Base-by-base conservation (phyloP, 1,140 invertebrate genomes). In the Panonychus citri region DNA sequence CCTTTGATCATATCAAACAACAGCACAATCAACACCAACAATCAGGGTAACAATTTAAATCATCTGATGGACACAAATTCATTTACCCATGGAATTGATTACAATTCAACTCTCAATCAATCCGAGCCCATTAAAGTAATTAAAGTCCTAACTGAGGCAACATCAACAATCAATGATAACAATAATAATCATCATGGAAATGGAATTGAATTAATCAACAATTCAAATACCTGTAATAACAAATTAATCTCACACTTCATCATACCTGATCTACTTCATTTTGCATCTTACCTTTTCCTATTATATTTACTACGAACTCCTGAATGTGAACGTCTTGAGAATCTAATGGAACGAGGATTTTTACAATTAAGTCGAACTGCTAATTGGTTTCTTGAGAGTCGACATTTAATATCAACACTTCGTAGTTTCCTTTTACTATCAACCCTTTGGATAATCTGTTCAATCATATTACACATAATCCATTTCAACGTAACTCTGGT, bases 231-330 rank as follows among this genome's bases (percentile, higher is more conserved):
- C 10, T 59, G 58, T 34, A 19, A 21, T 3, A 53, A 50, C 13
- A 51, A 54, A 12, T 17, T 57, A 25, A 24, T 55, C 13, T 48
- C 53, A 4, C 21, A 60, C 25, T 62, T 57, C 39, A 5, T 62
- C 3, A 34, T 62, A n/a, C 61, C 61, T 10, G 52, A 43, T 49
- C 17, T 62, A 10, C 27, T 62, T 13, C 61, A 62, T 43, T 53
- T 62, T 19, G 10, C 43, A 13, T 48, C 61, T 15, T 62, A 56
- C 37, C 15, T 63, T 5, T 48, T 48, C 26, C 30, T 59, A 4
- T 30, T 62, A 3, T 49, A 57, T 21, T 49, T 55, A 28, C 53
- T 61, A 46, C 27, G 61, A 40, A 53, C 25, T 13, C 56, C 61
- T 21, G 60, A 62, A 39, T 34, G 19, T 46, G 61, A 62, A 42